Percentiles rank a stretch among this genome's conserved stretches.
Conservation (phyloP, 1,140 invertebrate species). For the Drosophila kohkoa region DNA sequence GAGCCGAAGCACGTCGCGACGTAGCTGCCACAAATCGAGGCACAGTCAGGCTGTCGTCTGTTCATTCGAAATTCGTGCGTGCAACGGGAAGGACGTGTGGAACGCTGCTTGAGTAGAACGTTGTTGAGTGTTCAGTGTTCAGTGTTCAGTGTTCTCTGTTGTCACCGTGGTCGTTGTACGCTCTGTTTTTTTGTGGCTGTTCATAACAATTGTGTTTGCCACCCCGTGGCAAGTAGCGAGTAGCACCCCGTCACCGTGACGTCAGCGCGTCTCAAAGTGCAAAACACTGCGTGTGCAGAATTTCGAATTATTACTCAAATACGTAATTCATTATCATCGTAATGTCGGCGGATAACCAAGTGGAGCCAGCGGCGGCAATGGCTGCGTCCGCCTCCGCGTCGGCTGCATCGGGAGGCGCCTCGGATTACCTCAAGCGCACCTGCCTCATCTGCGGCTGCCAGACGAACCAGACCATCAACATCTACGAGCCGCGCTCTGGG, state of each 20-base stretch:
- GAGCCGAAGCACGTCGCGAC: background rate
- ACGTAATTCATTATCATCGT: slow-evolving; percentile 24
- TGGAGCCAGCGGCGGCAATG: slow-evolving; percentile 57
- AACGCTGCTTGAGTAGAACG: slow-evolving; percentile 31
- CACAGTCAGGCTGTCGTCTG: slow-evolving; percentile 12
- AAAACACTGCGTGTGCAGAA: background rate
- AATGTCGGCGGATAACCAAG: slow-evolving; percentile 69
- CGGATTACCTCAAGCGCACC: slow-evolving; percentile 83
- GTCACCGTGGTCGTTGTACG: slow-evolving; percentile 8
- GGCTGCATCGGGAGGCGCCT: slow-evolving; percentile 55
- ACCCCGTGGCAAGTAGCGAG: slow-evolving; percentile 25
- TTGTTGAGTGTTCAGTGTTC: background rate
- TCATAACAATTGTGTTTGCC: slow-evolving; percentile 12
- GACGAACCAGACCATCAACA: slow-evolving; percentile 83
- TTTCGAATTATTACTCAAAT: slow-evolving; percentile 2
- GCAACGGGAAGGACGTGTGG: slow-evolving; percentile 80
- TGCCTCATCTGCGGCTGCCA: slow-evolving; percentile 84
- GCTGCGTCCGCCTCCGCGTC: slow-evolving; percentile 39
- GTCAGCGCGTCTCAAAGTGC: slow-evolving; percentile 22
- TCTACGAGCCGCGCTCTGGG: slow-evolving; percentile 82
- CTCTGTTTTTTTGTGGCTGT: background rate
- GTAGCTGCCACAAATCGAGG: slow-evolving; percentile 21
- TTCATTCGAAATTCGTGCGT: slow-evolving; percentile 80
- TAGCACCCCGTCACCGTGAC: slow-evolving; percentile 37
- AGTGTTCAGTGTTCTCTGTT: background rate